Evolutionary conservation across 2,888 invertebrate species (phyloP).

Genomic region (Hypomecis atomaria): DNA sequence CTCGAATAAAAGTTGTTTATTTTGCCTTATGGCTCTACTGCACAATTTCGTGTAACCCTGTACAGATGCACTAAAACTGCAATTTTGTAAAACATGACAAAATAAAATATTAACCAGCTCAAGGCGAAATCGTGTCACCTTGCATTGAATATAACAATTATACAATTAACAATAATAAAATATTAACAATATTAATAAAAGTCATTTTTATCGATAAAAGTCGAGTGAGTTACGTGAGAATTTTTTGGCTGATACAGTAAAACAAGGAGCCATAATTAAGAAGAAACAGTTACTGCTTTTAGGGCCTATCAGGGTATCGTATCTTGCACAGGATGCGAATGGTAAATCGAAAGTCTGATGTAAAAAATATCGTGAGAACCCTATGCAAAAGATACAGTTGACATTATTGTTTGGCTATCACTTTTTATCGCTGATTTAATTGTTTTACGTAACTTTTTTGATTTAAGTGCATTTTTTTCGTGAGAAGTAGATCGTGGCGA

Average conservation of each 20-base stretch:
- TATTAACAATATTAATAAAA: conserved; percentile 17
- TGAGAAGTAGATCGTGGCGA: neutral
- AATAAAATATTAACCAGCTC: conserved; percentile 10
- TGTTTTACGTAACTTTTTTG: conserved; percentile 5
- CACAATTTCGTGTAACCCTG: too few relatives aligned
- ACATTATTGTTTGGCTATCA: neutral
- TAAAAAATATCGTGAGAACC: conserved; percentile 27
- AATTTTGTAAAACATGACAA: neutral
- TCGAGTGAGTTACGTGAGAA: conserved; percentile 17
- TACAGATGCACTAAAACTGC: too few relatives aligned
- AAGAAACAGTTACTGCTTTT: conserved; percentile 14
- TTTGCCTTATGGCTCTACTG: too few relatives aligned
- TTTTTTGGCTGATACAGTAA: conserved; percentile 7
- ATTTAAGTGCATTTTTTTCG: neutral
- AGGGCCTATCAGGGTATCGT: conserved; percentile 26
- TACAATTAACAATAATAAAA: conserved; percentile 15
- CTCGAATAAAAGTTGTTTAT: too few relatives aligned
- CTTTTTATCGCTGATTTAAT: conserved; percentile 1
- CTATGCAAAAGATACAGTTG: neutral
- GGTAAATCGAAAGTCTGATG: conserved; percentile 23
- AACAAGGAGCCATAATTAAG: conserved; percentile 9
- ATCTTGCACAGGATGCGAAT: conserved; percentile 29
- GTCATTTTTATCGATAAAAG: conserved; percentile 11
- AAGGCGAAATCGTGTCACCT: conserved; percentile 16
- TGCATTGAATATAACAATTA: conserved; percentile 19